phyloP scores from a whole-genome alignment of 2,888 invertebrate species.

The Halictus quadricinctus region DNA sequence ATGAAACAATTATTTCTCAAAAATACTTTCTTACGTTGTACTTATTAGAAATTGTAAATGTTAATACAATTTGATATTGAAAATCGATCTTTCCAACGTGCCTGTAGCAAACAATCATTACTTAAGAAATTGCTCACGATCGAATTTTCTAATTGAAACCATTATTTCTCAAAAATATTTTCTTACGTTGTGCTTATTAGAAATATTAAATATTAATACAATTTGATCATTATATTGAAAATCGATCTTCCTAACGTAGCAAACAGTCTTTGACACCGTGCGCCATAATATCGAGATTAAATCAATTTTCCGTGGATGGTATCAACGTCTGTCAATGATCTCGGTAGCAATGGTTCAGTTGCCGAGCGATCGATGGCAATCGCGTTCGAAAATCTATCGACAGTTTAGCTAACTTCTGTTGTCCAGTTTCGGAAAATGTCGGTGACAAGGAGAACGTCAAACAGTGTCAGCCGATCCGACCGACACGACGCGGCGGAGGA shows the following conservation, averaged over 20 bases:
- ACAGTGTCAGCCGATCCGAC: neutral
- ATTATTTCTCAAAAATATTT: too few relatives aligned
- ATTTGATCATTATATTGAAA: neutral
- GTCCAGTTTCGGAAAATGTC: neutral
- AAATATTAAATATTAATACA: too few relatives aligned
- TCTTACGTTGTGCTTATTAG: too few relatives aligned
- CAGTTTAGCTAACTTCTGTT: conserved; percentile 2
- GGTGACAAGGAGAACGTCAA: conserved; percentile 11
- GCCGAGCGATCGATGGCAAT: neutral
- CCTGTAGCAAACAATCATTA: neutral
- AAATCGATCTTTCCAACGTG: too few relatives aligned
- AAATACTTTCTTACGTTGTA: too few relatives aligned
- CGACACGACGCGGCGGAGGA: neutral
- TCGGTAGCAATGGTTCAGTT: neutral
- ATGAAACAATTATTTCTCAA: too few relatives aligned
- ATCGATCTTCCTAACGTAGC: neutral
- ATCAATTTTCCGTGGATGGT: neutral
- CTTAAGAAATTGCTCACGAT: too few relatives aligned
- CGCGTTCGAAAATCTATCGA: conserved; percentile 10
- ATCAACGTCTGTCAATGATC: neutral
- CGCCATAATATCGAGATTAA: neutral
- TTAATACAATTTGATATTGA: too few relatives aligned
- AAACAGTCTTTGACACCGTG: neutral
- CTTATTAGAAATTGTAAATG: too few relatives aligned
- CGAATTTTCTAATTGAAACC: too few relatives aligned